A percentile compares a stretch with the other conserved stretches of the same genome.
These are phyloP conservation scores for Himantopus leucocephalus DNA, from an alignment of 2,113 vertebrate genomes.

Conservation along the genomic window DNA sequence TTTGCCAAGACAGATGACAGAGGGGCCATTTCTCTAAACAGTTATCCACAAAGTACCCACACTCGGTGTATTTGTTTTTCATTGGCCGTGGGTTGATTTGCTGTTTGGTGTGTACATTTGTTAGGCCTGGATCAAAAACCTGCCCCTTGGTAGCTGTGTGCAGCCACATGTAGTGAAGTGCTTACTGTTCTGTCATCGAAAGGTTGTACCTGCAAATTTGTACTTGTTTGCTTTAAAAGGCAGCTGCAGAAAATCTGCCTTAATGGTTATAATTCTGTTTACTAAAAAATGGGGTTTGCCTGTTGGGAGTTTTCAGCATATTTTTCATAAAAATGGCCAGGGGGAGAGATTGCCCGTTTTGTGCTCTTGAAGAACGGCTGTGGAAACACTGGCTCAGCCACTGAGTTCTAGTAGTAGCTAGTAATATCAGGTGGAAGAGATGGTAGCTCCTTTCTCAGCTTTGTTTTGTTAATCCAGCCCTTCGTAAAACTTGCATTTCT, in stretches of 20 bases:
- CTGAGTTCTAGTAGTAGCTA: background rate
- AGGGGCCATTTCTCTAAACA: background rate
- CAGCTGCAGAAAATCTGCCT: background rate
- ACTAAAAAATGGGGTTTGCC: background rate
- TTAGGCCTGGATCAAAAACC: background rate
- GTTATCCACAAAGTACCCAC: background rate
- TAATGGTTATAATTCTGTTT: background rate
- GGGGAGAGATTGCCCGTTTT: background rate
- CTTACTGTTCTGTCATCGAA: background rate
- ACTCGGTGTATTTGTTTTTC: background rate
- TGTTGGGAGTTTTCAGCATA: background rate
- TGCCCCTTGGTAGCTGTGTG: background rate
- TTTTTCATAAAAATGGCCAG: background rate
- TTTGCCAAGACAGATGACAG: background rate
- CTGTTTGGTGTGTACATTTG: background rate
- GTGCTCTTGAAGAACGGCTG: background rate
- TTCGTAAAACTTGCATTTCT: background rate
- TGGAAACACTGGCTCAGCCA: background rate
- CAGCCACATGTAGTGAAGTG: background rate
- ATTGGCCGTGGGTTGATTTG: fast-evolving
- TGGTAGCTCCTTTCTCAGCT: background rate
- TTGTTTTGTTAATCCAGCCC: background rate
- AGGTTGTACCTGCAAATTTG: background rate
- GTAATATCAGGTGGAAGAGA: background rate
- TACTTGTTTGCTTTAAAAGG: background rate